Evolutionary conservation across 2,113 vertebrate genomes (phyloP), one percentile per base, ranked within the genome.

Genomic region (Hylia prasina): DNA sequence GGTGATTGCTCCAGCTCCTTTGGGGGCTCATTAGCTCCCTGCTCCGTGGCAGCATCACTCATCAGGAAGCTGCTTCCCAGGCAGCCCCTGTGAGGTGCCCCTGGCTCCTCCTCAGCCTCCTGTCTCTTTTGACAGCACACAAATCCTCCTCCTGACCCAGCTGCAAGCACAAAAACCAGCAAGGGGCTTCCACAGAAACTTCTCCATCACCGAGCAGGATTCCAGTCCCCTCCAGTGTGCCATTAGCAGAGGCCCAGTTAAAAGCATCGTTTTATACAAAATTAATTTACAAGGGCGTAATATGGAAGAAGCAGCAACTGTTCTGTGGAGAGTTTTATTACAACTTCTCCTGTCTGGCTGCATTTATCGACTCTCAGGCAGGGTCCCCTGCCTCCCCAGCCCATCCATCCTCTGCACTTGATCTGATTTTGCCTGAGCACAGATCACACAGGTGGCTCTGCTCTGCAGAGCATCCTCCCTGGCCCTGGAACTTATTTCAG

Each of bases 21-120:
- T 71, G 97, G 96, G 97, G 91, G 69, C 96, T 98, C 97, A 97
- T 98, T 98, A 98, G 85, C 76, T 66, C 27, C 80, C 57, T 30
- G 79, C 50, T 96, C 76, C 87, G 39, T 8, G 31, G 87, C 21
- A 96, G 93, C 86, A 80, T 4, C 35, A 8, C 82, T 95, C 61
- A 28, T 94, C 89, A 95, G 68, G 68, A 57, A 35, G 76, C 71
- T 94, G 91, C 65, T 77, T 6, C 50, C 84, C 51, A 39, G 76
- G 77, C 8, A 89, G 86, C 69, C 79, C 82, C 83, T 58, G 72
- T 8, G 60, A 91, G 66, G 66, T 88, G 96, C 95, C 93, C 80
- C 54, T 87, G 78, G 94, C 86, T 86, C 75, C 86, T 89, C 77
- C 53, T 47, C 57, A 82, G 84, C 89, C 76, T 65, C 76, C 82